phyloP scores from a whole-genome alignment of 2,113 vertebrate genomes.

The Bubo bubo region DNA sequence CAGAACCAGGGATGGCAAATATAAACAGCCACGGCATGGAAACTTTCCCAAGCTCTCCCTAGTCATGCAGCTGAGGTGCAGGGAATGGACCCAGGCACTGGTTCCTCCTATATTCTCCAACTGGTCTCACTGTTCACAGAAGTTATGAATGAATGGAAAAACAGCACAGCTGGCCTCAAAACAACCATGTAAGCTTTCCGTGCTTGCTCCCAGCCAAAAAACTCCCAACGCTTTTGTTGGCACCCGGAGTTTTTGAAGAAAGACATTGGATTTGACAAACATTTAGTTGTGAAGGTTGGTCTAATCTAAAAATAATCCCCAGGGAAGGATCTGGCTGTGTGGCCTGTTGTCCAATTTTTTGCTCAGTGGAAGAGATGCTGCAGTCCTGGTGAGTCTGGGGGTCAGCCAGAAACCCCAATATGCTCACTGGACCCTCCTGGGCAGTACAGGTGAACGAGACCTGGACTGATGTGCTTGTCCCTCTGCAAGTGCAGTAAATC shows the following conservation, averaged over 20 bases:
- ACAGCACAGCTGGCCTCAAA: conserved; percentile 39
- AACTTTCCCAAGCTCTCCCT: conserved; percentile 1
- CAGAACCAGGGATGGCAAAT: conserved; percentile 10
- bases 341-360: not conserved
- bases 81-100: not conserved
- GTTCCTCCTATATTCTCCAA: not conserved
- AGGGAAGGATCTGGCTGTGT: not conserved
- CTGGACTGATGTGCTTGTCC: rapidly evolving
- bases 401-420: not conserved
- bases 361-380: not conserved
- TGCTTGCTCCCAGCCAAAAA: conserved; percentile 27
- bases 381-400: not conserved
- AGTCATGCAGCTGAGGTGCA: not conserved
- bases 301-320: not conserved
- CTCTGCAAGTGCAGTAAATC: not conserved
- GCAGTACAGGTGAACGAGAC: rapidly evolving
- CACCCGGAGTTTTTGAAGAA: conserved; percentile 22
- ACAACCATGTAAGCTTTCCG: not conserved
- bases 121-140: not conserved
- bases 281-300: not conserved
- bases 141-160: conserved; percentile 5
- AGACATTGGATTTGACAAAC: not conserved
- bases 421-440: not conserved
- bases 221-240: not conserved
- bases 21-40: conserved; percentile 19